A percentile compares a stretch with the other conserved stretches of the same genome.
These are phyloP conservation scores for Hoplostethus atlanticus DNA, from an alignment of 2,797 vertebrate species.

Conservation along the genomic window DNA sequence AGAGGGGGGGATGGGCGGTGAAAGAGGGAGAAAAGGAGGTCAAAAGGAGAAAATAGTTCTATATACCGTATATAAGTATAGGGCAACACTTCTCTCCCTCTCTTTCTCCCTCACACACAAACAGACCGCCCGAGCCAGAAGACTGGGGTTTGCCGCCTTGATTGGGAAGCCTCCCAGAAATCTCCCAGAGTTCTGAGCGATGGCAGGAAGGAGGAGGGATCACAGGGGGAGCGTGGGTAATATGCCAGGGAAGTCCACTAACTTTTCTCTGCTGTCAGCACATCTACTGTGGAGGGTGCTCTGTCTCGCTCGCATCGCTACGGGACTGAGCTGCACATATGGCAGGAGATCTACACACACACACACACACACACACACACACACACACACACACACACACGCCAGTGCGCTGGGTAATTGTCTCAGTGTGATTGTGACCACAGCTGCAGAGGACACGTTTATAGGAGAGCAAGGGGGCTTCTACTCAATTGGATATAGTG, in stretches of 20 bases:
- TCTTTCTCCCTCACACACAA: not conserved
- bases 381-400: constrained; percentile 16
- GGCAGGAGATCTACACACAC: constrained; percentile 39
- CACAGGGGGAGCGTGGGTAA: constrained; percentile 58
- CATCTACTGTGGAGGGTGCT: constrained; percentile 62
- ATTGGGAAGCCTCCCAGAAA: constrained; percentile 66
- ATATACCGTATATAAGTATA: too few relatives aligned
- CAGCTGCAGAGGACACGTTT: constrained; percentile 60
- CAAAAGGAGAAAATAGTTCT: constrained; percentile 36
- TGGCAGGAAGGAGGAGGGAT: constrained; percentile 46
- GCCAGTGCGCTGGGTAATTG: constrained; percentile 55
- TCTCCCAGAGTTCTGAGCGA: constrained; percentile 56
- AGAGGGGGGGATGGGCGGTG: not conserved
- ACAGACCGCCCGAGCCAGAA: constrained; percentile 47
- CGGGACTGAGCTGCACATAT: constrained; percentile 50
- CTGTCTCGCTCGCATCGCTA: constrained; percentile 39
- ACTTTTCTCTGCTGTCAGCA: constrained; percentile 75
- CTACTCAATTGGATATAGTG: constrained; percentile 21
- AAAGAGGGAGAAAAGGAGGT: constrained; percentile 28
- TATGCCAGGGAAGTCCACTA: constrained; percentile 64
- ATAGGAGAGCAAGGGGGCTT: constrained; percentile 49
- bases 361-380: not conserved
- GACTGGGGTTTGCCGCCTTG: constrained; percentile 58
- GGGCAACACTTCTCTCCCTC: not conserved
- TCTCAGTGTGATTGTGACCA: constrained; percentile 65